Evolutionary conservation across 2,888 invertebrate species (phyloP), one percentile per base, ranked within the genome.

Genomic region (Linnaemya tessellans): DNA sequence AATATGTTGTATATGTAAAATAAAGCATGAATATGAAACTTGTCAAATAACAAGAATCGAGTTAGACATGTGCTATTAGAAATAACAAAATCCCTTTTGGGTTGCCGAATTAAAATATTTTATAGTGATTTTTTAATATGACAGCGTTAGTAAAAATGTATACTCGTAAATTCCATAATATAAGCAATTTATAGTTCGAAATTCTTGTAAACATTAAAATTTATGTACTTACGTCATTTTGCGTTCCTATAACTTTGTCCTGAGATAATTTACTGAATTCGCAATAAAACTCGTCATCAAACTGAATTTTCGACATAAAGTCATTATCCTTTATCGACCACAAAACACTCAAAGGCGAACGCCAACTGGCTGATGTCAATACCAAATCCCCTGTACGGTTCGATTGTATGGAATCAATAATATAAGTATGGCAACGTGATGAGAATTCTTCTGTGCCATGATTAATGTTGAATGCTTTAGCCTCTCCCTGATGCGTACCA

Each of bases 401-500:
- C 41, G 95, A 94, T 93, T 96, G 95, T 90, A 97, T 94, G 88
- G 97, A 95, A 87, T 96, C 96, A 60, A 99, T 95, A 80, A 96
- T 97, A 1, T 97, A 96, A 86, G 97, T 96, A 92, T 98, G 98
- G 80, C 98, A 97, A 84, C 95, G 95, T 56, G 95, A 95, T 0
- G 94, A 94, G 73, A 94, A 95, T 89, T 97, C 97, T 89, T 98
- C 98, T 83, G 95, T 95, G 18, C 97, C 97, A 62, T 96, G 96
- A 89, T 96, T 95, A 54, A 97, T 92, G 92, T 98, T 98, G 92
- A 96, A 97, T 88, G 97, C 94, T 90, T 97, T 96, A 18, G 99
- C 95, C 90, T 98, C 98, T 15, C 99, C 99, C 49, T 95, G 94
- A 87, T 97, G 97, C 3, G 98, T 98, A 64, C 99, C 99, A 73